Conservation (phyloP, 2,888 invertebrate species). For the Ametastegia equiseti region DNA sequence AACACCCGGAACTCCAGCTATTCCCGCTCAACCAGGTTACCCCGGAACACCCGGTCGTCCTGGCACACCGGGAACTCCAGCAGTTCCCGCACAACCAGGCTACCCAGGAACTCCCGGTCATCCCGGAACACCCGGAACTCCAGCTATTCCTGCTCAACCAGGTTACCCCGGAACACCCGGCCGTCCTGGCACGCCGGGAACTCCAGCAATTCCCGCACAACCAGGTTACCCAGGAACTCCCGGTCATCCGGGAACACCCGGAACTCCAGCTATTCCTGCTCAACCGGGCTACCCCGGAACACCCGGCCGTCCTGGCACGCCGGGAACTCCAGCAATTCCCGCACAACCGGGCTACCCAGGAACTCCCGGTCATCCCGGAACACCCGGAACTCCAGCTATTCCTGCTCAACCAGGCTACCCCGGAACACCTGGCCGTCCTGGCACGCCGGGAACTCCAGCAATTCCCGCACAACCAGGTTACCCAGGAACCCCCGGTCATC, state of each 20-base stretch:
- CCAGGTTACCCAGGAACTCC: constrained; percentile 62
- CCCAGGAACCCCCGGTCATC: not conserved
- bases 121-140: constrained; percentile 67
- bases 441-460: constrained; percentile 61
- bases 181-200: too few relatives aligned
- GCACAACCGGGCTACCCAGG: constrained; percentile 53
- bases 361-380: constrained; percentile 61
- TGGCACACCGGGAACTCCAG: constrained; percentile 58
- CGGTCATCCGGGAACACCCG: constrained; percentile 61
- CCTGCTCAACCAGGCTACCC: constrained; percentile 56
- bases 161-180: too few relatives aligned
- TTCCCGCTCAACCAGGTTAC: constrained; percentile 60
- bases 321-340: constrained; percentile 62
- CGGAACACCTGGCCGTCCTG: constrained; percentile 57
- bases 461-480: constrained; percentile 60
- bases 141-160: constrained; percentile 61
- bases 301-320: constrained; percentile 65
- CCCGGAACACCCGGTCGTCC: constrained; percentile 56
- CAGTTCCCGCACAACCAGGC: constrained; percentile 66
- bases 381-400: constrained; percentile 72
- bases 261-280: constrained; percentile 55
- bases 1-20: constrained; percentile 61
- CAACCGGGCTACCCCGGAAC: constrained; percentile 58
- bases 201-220: constrained; percentile 47
- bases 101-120: constrained; percentile 57